A percentile compares a stretch with the other conserved stretches of the same genome.
Evolutionary conservation across 2,113 vertebrate species (phyloP).

Genomic region (Motacilla alba): DNA sequence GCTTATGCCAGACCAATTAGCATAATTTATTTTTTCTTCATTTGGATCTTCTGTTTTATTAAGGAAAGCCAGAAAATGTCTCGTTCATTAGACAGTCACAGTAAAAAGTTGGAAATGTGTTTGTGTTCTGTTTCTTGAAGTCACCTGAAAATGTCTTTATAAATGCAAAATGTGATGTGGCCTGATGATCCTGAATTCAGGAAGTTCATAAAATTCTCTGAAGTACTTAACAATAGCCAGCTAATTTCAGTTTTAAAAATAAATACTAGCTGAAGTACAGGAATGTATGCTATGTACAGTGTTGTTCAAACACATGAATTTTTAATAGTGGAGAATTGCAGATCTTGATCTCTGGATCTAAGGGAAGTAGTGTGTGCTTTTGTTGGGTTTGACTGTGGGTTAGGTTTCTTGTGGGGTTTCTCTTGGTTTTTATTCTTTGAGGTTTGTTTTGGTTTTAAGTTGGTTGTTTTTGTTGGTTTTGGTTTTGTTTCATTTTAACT

Average conservation of each 20-base stretch:
- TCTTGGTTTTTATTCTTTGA: not conserved
- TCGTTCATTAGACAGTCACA: not conserved
- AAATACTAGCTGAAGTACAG: not conserved
- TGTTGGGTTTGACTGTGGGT: not conserved
- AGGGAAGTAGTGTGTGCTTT: not conserved
- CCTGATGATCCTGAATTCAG: not conserved
- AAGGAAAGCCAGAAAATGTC: not conserved
- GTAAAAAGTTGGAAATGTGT: not conserved
- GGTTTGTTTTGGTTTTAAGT: not conserved
- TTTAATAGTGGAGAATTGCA: not conserved
- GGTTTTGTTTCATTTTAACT: not conserved
- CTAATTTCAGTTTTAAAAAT: not conserved
- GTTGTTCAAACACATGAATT: not conserved
- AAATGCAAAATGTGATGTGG: not conserved
- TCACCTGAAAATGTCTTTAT: not conserved
- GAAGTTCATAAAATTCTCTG: not conserved
- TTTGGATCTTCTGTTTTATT: not conserved
- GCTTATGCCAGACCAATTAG: not conserved
- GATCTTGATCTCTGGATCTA: not conserved
- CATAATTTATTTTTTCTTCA: not conserved
- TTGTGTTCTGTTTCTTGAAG: not conserved
- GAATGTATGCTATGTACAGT: not conserved
- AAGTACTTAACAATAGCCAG: not conserved
- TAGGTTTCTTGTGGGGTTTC: not conserved
- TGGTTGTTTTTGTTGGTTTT: not conserved